Evolutionary conservation across 2,113 vertebrate species (phyloP), one percentile per base, ranked within the genome.

Genomic region (Sphyrna mokarran): DNA sequence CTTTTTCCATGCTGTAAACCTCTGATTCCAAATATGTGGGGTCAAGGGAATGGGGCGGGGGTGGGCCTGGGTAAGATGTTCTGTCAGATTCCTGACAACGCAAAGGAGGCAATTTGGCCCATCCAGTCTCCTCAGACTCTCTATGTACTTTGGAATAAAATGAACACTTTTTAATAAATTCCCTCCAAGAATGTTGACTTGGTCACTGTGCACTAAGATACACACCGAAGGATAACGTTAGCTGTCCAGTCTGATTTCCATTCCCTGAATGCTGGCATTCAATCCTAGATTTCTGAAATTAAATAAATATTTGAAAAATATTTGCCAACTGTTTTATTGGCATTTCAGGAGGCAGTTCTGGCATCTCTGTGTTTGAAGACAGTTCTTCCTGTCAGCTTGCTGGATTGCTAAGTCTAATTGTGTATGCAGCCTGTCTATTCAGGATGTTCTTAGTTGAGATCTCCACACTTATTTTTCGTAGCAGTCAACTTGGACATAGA

Each of bases 321-420:
- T 89, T 89, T 89, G 48, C 86, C 48, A 89, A 33, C 14, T 90
- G 6, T 61, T 90, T 90, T 86, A 20, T 23, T 61, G 87, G 87
- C 87, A 90, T 63, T 90, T 90, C 87, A 90, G 48, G 61, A 90
- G 54, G 87, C 54, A 61, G 54, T 90, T 90, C 87, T 61, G 54
- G 54, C 54, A 29, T 90, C 13, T 61, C 26, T 90, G 33, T 14
- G 61, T 18, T 90, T 90, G 87, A 90, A 61, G 87, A 8, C 54
- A 58, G 10, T 89, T 90, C 26, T 61, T 90, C 86, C 9, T 89
- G 86, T 89, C 43, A 90, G 87, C 26, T 90, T 33, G 14, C 54
- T 58, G 87, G 54, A 16, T 61, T 90, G 54, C 87, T 16, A 61
- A 16, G 87, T 33, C 54, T 33, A 61, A 61, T 48, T 43, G 40